Evolutionary conservation across 2,888 invertebrate genomes (phyloP).

Genomic region (Coleophora deauratella): DNA sequence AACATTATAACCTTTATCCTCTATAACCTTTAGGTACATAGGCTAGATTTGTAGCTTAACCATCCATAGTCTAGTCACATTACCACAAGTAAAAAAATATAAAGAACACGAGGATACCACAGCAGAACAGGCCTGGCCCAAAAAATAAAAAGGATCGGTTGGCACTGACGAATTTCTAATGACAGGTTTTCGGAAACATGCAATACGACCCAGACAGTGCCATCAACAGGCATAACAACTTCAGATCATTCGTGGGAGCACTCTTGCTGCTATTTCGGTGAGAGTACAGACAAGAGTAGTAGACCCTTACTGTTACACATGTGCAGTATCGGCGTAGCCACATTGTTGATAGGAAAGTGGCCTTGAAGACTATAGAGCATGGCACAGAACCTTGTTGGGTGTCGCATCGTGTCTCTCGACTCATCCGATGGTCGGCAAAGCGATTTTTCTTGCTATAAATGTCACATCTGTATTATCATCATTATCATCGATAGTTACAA

Average conservation of each 20-base stretch:
- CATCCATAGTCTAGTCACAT: too few species aligned
- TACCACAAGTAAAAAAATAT: too few species aligned
- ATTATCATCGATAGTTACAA: conserved; percentile 24
- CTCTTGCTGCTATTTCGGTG: conserved; percentile 95
- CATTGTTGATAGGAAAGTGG: conserved; percentile 10
- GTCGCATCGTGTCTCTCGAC: conserved; percentile 28
- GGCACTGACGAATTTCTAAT: conserved; percentile 46
- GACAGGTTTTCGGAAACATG: conserved; percentile 95
- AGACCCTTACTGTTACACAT: conserved; percentile 23
- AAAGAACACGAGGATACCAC: too few species aligned
- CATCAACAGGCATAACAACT: conserved; percentile 96
- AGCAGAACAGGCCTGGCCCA: too few species aligned
- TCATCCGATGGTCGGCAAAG: conserved; percentile 28
- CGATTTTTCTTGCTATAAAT: conserved; percentile 34
- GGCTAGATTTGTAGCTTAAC: too few species aligned
- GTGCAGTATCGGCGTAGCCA: conserved; percentile 19
- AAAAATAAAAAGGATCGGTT: conserved; percentile 3
- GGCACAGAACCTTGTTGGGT: conserved; percentile 24
- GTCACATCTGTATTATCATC: conserved; percentile 33
- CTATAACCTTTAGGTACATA: too few species aligned
- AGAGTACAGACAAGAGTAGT: conserved; percentile 57
- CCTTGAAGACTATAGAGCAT: conserved; percentile 21
- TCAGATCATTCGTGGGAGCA: conserved; percentile 93
- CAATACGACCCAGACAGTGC: conserved; percentile 87
- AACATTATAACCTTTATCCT: too few species aligned